Evolutionary conservation across 2,113 vertebrate genomes (phyloP).

Genomic region (Mesitornis unicolor): DNA sequence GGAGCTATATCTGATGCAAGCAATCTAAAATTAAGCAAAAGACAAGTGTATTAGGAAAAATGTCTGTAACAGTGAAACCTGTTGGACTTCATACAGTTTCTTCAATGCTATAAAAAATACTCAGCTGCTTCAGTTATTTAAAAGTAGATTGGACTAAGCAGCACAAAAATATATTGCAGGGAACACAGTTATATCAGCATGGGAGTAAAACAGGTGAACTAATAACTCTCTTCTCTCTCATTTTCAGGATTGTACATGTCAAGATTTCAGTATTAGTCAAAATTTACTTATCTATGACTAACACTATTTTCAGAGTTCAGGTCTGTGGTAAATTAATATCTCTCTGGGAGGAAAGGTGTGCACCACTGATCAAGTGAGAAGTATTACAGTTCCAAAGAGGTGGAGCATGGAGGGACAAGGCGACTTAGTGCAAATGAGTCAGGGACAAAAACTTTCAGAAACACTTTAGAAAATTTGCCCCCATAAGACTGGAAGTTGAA

Average conservation of each 20-base stretch:
- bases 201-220: background rate
- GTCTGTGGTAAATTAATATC: background rate
- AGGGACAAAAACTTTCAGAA: background rate
- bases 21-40: background rate
- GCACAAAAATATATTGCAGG: background rate
- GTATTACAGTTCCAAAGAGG: background rate
- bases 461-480: background rate
- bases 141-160: background rate
- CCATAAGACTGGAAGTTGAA: background rate
- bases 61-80: background rate
- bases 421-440: background rate
- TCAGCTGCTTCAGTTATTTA: background rate
- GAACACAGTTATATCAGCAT: background rate
- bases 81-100: background rate
- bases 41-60: background rate
- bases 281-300: background rate
- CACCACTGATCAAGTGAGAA: background rate
- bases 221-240: background rate
- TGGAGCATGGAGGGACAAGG: background rate
- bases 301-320: background rate
- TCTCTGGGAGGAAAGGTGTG: background rate
- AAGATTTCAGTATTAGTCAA: background rate
- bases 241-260: background rate
- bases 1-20: background rate
- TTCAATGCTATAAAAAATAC: background rate